Conservation (phyloP, 2,888 invertebrate genomes). For the Stenchaetothrips biformis region DNA sequence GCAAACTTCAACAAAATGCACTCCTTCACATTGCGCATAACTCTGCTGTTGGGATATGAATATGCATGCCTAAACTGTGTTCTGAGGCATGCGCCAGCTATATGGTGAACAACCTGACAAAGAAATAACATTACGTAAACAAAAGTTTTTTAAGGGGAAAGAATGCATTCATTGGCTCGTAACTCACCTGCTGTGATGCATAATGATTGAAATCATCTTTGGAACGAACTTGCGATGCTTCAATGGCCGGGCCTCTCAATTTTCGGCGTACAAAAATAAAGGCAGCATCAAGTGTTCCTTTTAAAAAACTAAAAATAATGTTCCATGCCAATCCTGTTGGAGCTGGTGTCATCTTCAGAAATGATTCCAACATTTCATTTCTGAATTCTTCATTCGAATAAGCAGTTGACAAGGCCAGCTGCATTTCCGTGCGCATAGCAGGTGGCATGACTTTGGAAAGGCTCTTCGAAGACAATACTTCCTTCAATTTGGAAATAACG, state of each 20-base stretch:
- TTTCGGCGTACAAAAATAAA: not conserved
- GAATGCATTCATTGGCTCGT: too few relatives aligned
- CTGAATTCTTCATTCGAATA: not conserved
- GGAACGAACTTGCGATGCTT: not conserved
- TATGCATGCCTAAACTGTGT: too few relatives aligned
- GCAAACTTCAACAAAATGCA: too few relatives aligned
- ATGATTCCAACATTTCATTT: not conserved
- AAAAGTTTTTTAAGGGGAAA: too few relatives aligned
- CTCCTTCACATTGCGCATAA: too few relatives aligned
- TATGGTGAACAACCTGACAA: too few relatives aligned
- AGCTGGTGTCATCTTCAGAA: not conserved
- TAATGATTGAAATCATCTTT: conserved; percentile 6
- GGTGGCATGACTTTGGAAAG: not conserved
- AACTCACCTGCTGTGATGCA: not conserved
- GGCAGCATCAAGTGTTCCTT: not conserved
- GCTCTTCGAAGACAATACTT: not conserved
- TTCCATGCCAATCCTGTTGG: not conserved
- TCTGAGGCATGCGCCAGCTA: too few relatives aligned
- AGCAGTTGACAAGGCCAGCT: not conserved
- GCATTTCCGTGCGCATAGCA: not conserved
- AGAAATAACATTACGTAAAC: too few relatives aligned
- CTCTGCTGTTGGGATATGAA: too few relatives aligned
- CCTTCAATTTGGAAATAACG: not conserved
- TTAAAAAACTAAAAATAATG: not conserved
- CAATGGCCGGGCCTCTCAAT: not conserved